A percentile compares a stretch with the other conserved stretches of the same genome.
These are phyloP conservation scores for Sipha flava DNA, from an alignment of 1,140 invertebrate genomes.

Conservation along the genomic window DNA sequence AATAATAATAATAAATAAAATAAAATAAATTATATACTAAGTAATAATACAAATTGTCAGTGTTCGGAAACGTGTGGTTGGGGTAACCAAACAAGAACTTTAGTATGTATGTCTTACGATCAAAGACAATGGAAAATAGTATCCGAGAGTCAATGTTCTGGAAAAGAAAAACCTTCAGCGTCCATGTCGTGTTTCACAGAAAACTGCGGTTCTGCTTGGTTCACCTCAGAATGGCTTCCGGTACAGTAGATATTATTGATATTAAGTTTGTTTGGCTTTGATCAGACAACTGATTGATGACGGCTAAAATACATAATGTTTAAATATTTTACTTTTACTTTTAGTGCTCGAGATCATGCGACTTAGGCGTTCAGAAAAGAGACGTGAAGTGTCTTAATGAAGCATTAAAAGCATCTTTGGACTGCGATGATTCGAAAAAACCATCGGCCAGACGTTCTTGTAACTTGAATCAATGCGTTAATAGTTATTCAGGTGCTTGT, in stretches of 20 bases:
- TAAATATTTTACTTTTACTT: slow-evolving; percentile 11
- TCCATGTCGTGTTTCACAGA: slow-evolving; percentile 44
- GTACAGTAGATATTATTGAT: slow-evolving; percentile 41
- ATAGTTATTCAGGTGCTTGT: background rate
- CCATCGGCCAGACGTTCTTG: slow-evolving; percentile 52
- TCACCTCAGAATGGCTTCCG: slow-evolving; percentile 54
- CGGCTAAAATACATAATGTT: background rate
- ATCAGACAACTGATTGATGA: too few species aligned
- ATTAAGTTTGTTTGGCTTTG: too few species aligned
- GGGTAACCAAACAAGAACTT: slow-evolving; percentile 52
- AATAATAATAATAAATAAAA: background rate
- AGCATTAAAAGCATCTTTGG: slow-evolving; percentile 44
- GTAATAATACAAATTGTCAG: slow-evolving; percentile 37
- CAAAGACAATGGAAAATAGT: slow-evolving; percentile 41
- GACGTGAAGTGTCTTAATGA: slow-evolving; percentile 53
- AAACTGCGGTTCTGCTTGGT: slow-evolving; percentile 51
- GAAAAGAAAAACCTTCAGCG: slow-evolving; percentile 39
- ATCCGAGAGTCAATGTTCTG: slow-evolving; percentile 41
- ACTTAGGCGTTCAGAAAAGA: slow-evolving; percentile 53
- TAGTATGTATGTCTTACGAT: slow-evolving; percentile 49
- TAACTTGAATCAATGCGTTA: slow-evolving; percentile 52
- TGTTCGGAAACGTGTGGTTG: slow-evolving; percentile 57
- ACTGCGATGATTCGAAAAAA: slow-evolving; percentile 50
- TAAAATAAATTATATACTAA: background rate
- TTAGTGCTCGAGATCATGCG: slow-evolving; percentile 51